Percentiles rank a stretch among this genome's conserved stretches.
Evolutionary conservation across 2,113 vertebrate genomes (phyloP).

Genomic region (Nibea coibor): DNA sequence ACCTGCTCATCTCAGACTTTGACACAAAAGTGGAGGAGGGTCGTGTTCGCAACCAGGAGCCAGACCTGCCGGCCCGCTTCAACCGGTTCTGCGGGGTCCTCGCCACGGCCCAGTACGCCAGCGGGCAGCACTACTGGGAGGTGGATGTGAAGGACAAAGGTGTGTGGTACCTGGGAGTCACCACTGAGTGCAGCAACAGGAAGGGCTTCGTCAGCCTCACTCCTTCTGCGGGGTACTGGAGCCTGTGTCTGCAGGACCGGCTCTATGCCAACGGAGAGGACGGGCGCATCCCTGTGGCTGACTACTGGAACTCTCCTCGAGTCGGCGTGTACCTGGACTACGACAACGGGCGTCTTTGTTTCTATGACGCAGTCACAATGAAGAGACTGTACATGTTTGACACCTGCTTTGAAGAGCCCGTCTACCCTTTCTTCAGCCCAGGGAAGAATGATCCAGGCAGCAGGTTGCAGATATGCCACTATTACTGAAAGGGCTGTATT

Average conservation of each 20-base stretch:
- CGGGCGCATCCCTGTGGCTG: constrained; percentile 80
- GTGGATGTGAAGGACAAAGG: constrained; percentile 86
- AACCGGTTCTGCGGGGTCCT: constrained; percentile 84
- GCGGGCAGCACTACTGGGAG: constrained; percentile 87
- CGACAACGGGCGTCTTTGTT: constrained; percentile 82
- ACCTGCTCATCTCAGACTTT: constrained; percentile 82
- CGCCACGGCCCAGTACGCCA: constrained; percentile 81
- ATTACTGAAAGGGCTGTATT: constrained; percentile 73
- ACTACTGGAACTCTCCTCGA: constrained; percentile 85
- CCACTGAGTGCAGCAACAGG: constrained; percentile 83
- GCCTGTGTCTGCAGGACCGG: constrained; percentile 84
- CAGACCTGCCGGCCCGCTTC: constrained; percentile 80
- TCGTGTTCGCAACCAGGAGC: constrained; percentile 77
- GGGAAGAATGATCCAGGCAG: constrained; percentile 85
- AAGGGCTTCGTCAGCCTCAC: constrained; percentile 84
- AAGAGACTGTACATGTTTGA: constrained; percentile 83
- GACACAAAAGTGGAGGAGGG: constrained; percentile 85
- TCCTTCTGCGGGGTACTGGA: constrained; percentile 85
- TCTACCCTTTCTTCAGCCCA: constrained; percentile 86
- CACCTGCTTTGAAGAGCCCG: constrained; percentile 81
- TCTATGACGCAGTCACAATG: constrained; percentile 87
- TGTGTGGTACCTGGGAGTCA: constrained; percentile 87
- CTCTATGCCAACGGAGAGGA: constrained; percentile 85
- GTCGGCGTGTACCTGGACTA: constrained; percentile 86
- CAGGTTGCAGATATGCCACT: constrained; percentile 85